These are phyloP conservation scores for Aelia acuminata DNA, from an alignment of 2,888 invertebrate genomes.

Conservation along the genomic window DNA sequence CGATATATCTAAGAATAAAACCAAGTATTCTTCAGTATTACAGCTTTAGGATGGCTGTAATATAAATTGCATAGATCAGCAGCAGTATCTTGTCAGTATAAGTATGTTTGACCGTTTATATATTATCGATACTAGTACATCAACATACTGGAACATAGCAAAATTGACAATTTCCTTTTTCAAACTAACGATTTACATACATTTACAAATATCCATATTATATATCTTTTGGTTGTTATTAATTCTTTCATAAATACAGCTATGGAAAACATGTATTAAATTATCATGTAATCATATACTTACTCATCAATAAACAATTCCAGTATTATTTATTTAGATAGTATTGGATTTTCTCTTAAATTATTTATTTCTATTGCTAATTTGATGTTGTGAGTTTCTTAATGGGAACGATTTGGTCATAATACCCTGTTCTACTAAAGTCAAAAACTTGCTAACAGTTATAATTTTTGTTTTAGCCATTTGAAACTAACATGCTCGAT, in stretches of 20 bases:
- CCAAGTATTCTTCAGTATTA: no score
- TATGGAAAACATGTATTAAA: neutral
- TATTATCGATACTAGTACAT: no score
- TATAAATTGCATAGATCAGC: no score
- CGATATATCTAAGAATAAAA: no score
- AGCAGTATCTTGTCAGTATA: no score
- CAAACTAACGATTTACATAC: no score
- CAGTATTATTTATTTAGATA: neutral
- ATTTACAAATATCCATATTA: no score
- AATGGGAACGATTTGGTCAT: neutral
- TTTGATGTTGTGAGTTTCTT: neutral
- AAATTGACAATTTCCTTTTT: no score
- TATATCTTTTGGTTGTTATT: no score
- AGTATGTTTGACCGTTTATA: no score
- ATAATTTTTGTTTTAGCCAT: constrained; percentile 29
- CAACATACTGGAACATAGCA: no score
- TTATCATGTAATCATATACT: neutral
- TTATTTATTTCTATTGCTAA: neutral
- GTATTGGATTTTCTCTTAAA: neutral
- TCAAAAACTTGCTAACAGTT: neutral
- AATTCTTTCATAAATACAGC: neutral
- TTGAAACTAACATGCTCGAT: neutral
- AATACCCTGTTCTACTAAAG: neutral
- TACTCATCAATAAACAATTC: neutral
- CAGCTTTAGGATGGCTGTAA: no score